These are phyloP conservation scores for Trididemnum clinides DNA, from an alignment of 23 tunicate genomes.

Conservation along the genomic window DNA sequence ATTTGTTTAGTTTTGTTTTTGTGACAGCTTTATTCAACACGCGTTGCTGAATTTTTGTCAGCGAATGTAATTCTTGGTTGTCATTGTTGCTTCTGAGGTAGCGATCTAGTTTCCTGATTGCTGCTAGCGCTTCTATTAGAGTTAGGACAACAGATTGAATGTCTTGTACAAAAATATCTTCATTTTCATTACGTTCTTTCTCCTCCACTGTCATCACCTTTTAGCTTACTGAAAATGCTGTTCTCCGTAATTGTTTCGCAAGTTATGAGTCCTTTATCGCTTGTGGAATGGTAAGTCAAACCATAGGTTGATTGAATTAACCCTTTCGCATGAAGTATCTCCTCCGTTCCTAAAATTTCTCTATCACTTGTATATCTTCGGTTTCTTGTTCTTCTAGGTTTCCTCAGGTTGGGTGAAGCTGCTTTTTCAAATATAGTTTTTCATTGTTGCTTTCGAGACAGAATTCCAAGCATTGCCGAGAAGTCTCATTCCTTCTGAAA, in stretches of 20 bases:
- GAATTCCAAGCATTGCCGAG: constrained; percentile 16
- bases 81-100: neutral
- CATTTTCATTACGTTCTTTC: neutral
- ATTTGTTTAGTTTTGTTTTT: neutral
- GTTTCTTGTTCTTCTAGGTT: neutral
- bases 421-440: neutral
- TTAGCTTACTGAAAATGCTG: neutral
- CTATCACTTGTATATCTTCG: neutral
- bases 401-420: neutral
- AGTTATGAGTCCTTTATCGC: neutral
- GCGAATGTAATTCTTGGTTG: too few relatives aligned
- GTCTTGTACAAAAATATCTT: neutral
- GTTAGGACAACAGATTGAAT: neutral
- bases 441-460: constrained; percentile 15
- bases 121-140: neutral
- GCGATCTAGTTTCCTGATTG: neutral
- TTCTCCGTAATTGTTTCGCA: too few relatives aligned
- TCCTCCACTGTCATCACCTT: neutral
- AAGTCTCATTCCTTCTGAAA: too few relatives aligned
- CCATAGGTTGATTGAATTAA: neutral
- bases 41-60: too few relatives aligned
- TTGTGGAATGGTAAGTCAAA: neutral
- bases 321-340: neutral
- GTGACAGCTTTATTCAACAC: neutral
- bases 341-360: neutral